A percentile compares a stretch with the other conserved stretches of the same genome.
These are phyloP conservation scores for Drosophila melanogaster DNA, from an alignment of 1,140 invertebrate genomes.

Conservation along the genomic window Release_6_plus_ISO1_MT NT_037436.4:3009501-3010000, in stretches of 20 bases:
- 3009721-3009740: slow-evolving; percentile 91
- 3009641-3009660: slow-evolving; percentile 97
- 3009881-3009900: slow-evolving; percentile 98
- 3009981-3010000: slow-evolving; percentile 88
- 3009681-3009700: slow-evolving; percentile 94
- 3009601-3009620: slow-evolving; percentile 95
- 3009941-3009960: slow-evolving; percentile 96
- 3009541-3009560: slow-evolving; percentile 61
- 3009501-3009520: slow-evolving; percentile 91
- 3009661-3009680: slow-evolving; percentile 93
- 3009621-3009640: slow-evolving; percentile 95
- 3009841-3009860: slow-evolving; percentile 89
- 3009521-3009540: slow-evolving; percentile 67
- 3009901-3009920: slow-evolving; percentile 98
- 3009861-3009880: slow-evolving; percentile 93
- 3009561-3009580: slow-evolving; percentile 90
- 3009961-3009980: slow-evolving; percentile 91
- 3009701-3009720: slow-evolving; percentile 92
- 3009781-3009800: slow-evolving; percentile 97
- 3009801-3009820: slow-evolving; percentile 96
- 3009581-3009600: slow-evolving; percentile 88
- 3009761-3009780: slow-evolving; percentile 96
- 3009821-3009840: slow-evolving; percentile 94
- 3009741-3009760: slow-evolving; percentile 93
- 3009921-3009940: slow-evolving; percentile 98